Evolutionary conservation across 2,797 vertebrate genomes (phyloP).

Genomic region (Crossoptilon crossoptilon): DNA sequence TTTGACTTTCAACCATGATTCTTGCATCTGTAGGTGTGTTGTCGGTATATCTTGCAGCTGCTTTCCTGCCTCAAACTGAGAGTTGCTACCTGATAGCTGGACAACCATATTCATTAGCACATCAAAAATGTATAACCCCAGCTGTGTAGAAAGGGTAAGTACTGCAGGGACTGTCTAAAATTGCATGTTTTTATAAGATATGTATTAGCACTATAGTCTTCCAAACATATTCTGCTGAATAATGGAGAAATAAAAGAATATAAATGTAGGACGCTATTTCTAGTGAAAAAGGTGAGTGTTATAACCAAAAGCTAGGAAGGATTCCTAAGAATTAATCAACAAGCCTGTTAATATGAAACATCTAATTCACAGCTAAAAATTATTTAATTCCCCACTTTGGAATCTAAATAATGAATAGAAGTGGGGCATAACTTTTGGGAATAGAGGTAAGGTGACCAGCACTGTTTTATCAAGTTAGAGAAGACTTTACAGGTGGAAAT

Average conservation of each 20-base stretch:
- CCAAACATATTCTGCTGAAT: background rate
- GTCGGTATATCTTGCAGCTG: background rate
- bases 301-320: background rate
- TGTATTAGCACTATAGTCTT: background rate
- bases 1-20: background rate
- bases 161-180: background rate
- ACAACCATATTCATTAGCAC: background rate
- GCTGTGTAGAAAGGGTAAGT: background rate
- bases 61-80: background rate
- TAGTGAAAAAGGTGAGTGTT: background rate
- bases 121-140: background rate
- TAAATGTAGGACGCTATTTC: background rate
- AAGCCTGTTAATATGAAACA: background rate
- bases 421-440: background rate
- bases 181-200: background rate
- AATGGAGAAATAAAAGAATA: background rate
- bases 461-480: background rate
- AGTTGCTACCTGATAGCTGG: background rate
- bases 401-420: background rate
- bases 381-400: background rate
- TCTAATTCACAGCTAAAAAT: background rate
- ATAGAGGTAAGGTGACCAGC: background rate
- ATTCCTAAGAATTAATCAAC: background rate
- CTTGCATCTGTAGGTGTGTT: background rate
- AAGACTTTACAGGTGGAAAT: background rate